Evolutionary conservation across 2,888 invertebrate species (phyloP).

Genomic region (Drosophila flavopinicola): DNA sequence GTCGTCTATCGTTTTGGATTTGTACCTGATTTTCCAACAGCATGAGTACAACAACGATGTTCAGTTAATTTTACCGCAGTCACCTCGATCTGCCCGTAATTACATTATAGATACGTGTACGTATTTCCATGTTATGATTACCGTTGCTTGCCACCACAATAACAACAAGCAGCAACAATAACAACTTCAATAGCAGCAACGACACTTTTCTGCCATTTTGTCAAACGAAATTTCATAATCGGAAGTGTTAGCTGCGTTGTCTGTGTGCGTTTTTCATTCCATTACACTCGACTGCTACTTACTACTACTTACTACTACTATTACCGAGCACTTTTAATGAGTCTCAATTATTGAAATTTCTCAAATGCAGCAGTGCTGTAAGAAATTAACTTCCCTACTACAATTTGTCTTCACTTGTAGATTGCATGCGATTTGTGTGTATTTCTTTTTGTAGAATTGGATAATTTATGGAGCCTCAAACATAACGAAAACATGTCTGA

Average conservation of each 20-base stretch:
- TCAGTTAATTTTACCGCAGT: slow-evolving; percentile 66
- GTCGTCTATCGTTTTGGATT: slow-evolving; percentile 59
- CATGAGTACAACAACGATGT: slow-evolving; percentile 43
- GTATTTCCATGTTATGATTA: slow-evolving; percentile 72
- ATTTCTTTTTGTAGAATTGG: background rate
- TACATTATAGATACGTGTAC: slow-evolving; percentile 70
- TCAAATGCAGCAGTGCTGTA: slow-evolving; percentile 66
- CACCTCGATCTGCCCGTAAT: slow-evolving; percentile 73
- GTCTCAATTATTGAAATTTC: slow-evolving; percentile 76
- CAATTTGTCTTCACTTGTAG: slow-evolving; percentile 15
- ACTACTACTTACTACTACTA: too few species aligned
- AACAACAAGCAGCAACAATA: slow-evolving; percentile 25
- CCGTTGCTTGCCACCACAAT: slow-evolving; percentile 52
- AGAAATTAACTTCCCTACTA: slow-evolving; percentile 54
- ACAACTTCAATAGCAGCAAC: slow-evolving; percentile 26
- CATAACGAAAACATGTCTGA: too few species aligned
- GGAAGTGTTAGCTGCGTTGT: slow-evolving; percentile 65
- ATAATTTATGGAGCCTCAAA: background rate
- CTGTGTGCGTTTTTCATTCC: slow-evolving; percentile 13
- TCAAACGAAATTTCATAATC: slow-evolving; percentile 74
- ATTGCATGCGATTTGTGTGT: slow-evolving; percentile 12
- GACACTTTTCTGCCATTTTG: slow-evolving; percentile 64
- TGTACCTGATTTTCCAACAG: slow-evolving; percentile 58
- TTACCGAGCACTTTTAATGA: slow-evolving; percentile 68
- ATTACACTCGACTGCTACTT: slow-evolving; percentile 35